These are phyloP conservation scores for Pipa parva DNA, from an alignment of 2,113 vertebrate genomes.

Conservation along the genomic window DNA sequence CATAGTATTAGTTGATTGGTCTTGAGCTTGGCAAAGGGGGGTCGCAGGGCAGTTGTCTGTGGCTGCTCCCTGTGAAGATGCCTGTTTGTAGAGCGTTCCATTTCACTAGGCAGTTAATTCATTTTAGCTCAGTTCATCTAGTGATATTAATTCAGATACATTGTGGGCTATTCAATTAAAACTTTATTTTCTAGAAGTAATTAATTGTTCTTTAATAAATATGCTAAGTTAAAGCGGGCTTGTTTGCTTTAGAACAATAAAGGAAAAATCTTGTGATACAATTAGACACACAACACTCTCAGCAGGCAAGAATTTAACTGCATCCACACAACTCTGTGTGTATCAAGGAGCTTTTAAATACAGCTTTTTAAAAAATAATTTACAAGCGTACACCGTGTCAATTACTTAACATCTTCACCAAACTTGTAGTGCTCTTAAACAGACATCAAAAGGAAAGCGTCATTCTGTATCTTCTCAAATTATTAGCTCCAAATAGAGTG, in stretches of 20 bases:
- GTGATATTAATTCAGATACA: not conserved
- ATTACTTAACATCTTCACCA: slow-evolving; percentile 36
- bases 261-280: slow-evolving; percentile 9
- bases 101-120: too few relatives aligned
- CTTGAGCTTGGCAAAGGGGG: too few relatives aligned
- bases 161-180: not conserved
- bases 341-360: slow-evolving; percentile 30
- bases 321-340: slow-evolving; percentile 26
- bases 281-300: slow-evolving; percentile 35
- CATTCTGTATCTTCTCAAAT: slow-evolving; percentile 24
- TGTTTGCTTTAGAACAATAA: slow-evolving; percentile 12
- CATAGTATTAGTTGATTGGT: too few relatives aligned
- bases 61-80: too few relatives aligned
- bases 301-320: slow-evolving; percentile 24
- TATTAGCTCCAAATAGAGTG: slow-evolving; percentile 41
- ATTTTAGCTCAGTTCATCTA: too few relatives aligned
- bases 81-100: too few relatives aligned
- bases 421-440: slow-evolving; percentile 34
- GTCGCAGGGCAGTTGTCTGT: too few relatives aligned
- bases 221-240: not conserved
- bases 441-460: slow-evolving; percentile 40
- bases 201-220: not conserved
- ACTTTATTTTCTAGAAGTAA: not conserved
- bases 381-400: slow-evolving; percentile 34
- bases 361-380: slow-evolving; percentile 27